These are phyloP conservation scores for Cyprinus carpio DNA, from an alignment of 2,113 vertebrate species.

Conservation along the genomic window DNA sequence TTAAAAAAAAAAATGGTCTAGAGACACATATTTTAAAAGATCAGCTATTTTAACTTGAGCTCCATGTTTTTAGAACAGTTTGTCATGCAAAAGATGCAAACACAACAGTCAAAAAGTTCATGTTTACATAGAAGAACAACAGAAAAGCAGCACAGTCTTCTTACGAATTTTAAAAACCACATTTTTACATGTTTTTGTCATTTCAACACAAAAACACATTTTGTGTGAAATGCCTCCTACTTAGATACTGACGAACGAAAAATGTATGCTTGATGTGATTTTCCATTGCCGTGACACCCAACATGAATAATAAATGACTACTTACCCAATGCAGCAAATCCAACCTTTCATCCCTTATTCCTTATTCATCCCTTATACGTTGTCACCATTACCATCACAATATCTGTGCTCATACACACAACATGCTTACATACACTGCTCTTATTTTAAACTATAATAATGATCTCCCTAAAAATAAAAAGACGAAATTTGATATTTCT, in stretches of 20 bases:
- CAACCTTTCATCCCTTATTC: background rate
- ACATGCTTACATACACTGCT: background rate
- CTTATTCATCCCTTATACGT: background rate
- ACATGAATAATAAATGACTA: background rate
- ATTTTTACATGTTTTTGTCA: no score
- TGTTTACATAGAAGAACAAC: no score
- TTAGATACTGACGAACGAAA: background rate
- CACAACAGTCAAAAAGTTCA: no score
- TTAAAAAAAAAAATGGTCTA: no score
- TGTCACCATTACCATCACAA: background rate
- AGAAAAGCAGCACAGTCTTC: no score
- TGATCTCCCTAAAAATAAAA: background rate
- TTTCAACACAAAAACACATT: no score
- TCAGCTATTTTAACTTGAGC: no score
- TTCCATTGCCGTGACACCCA: background rate
- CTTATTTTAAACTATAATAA: background rate
- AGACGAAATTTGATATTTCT: background rate
- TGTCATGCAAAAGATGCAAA: no score
- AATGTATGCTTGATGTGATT: background rate
- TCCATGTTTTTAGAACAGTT: no score
- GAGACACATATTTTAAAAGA: no score
- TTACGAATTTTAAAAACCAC: no score
- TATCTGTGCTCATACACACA: background rate
- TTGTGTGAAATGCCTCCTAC: no score
- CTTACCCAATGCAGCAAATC: slow-evolving; percentile 1